Conservation (phyloP, 1,140 invertebrate genomes). For the Phymorhynchus buccinoides region DNA sequence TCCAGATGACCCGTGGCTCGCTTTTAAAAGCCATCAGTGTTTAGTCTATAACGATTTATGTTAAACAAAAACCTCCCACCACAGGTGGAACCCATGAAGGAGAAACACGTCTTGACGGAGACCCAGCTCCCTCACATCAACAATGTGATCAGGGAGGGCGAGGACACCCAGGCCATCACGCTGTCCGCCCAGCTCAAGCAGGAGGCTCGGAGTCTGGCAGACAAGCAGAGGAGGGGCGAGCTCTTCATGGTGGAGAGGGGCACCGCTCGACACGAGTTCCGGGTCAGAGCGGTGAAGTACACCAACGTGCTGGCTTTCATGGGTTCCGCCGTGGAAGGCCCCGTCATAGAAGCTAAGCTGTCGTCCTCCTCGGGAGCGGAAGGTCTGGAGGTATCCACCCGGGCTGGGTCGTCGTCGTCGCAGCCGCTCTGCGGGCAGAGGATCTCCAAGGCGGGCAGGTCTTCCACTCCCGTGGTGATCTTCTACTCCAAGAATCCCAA, state of each 20-base stretch:
- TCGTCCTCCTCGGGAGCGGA: background rate
- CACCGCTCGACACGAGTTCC: background rate
- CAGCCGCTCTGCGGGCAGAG: background rate
- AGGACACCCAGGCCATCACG: background rate
- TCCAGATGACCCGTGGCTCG: too few species aligned
- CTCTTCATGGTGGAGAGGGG: background rate
- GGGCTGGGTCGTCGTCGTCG: background rate
- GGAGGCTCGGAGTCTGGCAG: background rate
- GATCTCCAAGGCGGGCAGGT: background rate
- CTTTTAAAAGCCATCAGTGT: too few species aligned
- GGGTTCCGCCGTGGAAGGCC: background rate
- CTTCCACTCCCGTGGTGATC: background rate
- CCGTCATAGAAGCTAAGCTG: background rate
- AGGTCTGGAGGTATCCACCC: background rate
- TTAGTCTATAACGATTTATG: too few species aligned
- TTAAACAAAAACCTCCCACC: too few species aligned
- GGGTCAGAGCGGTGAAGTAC: background rate
- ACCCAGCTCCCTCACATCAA: background rate
- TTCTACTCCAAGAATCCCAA: conserved; percentile 32
- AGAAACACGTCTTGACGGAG: background rate
- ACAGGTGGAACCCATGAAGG: background rate
- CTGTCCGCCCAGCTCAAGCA: background rate
- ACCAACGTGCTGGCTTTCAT: conserved; percentile 15
- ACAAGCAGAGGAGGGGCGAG: background rate
- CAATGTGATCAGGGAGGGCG: background rate